Evolutionary conservation across 2,113 vertebrate species (phyloP), one percentile per base, ranked within the genome.

Genomic region (Piprites chloris): DNA sequence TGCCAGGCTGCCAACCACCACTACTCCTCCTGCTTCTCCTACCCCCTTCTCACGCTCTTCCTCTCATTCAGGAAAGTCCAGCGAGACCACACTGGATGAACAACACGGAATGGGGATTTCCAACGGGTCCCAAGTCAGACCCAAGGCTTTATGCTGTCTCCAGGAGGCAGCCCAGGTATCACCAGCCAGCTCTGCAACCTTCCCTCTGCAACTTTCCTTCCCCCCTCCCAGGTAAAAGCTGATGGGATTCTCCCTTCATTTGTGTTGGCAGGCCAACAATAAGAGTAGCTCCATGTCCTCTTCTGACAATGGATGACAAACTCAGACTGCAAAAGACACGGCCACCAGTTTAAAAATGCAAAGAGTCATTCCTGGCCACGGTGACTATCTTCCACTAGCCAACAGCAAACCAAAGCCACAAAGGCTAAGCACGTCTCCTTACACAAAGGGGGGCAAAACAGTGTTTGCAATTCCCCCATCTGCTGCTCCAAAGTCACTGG

Each of bases 401-500:
- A 84, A 22, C 3, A 23, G 61, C 69, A 84, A 95, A 68, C 14
- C 65, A 50, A 91, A 75, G 62, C 50, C 89, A 87, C 85, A 74
- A 46, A 95, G 61, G 73, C 68, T 37, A 46, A 76, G 63, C 55
- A 90, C 4, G 0, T 52, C 55, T 73, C 74, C 55, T 77, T 4
- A 62, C 6, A 88, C 71, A 92, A 83, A 82, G 28, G 13, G n/a
- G 59, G 37, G 88, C 79, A 92, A 63, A 86, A 32, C 1, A 59
- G 16, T 6, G 26, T 26, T 92, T 86, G 68, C 68, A 89, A 53
- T 62, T 89, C 82, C 81, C 71, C 92, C 93, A 63, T 47, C 79
- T 90, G 72, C 86, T 90, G 59, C 90, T 85, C 85, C 76, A 61
- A 72, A 95, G 68, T 37, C 88, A 37, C 52, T 67, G 90, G 90